These are phyloP conservation scores for Perizoma flavofasciatum DNA, from an alignment of 2,888 invertebrate genomes.

Conservation along the genomic window DNA sequence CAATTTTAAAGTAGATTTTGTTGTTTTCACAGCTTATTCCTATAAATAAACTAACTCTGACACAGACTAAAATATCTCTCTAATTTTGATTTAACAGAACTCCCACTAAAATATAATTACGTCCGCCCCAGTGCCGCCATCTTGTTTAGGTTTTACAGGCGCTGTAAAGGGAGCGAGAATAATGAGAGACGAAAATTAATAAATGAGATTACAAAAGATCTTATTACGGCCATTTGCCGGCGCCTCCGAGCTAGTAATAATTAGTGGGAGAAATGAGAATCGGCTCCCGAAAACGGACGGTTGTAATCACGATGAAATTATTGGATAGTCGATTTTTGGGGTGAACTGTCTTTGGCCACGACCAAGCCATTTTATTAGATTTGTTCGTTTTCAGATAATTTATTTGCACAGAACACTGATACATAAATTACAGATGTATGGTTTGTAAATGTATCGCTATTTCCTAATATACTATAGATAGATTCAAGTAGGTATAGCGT, in stretches of 20 bases:
- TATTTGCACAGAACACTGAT: background rate
- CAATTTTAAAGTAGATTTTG: background rate
- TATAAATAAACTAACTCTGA: conserved; percentile 11
- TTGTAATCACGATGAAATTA: conserved; percentile 21
- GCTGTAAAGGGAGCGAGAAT: conserved; percentile 52
- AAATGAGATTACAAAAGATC: conserved; percentile 70
- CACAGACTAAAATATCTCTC: conserved; percentile 18
- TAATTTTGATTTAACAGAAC: conserved; percentile 41
- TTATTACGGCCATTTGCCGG: conserved; percentile 71
- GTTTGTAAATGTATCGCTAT: too few relatives aligned
- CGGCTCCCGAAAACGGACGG: conserved; percentile 20
- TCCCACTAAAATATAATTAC: conserved; percentile 52
- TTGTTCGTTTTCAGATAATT: too few relatives aligned
- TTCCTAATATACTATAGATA: too few relatives aligned
- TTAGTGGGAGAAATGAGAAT: conserved; percentile 59
- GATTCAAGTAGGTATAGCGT: too few relatives aligned
- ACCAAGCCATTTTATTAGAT: too few relatives aligned
- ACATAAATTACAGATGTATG: too few relatives aligned
- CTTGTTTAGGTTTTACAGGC: conserved; percentile 59
- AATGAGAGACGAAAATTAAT: conserved; percentile 58
- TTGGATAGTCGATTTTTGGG: conserved; percentile 26
- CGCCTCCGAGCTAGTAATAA: conserved; percentile 64
- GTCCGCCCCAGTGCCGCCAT: conserved; percentile 34
- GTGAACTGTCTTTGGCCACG: conserved; percentile 1
- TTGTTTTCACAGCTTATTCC: conserved; percentile 4